These are phyloP conservation scores for Caenorhabditis elegans DNA, from an alignment of 1,140 invertebrate species.

Conservation along the genomic window WBcel235 BX284603.4:10876501-10877000, in stretches of 20 bases:
- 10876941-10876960: background rate
- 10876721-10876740: background rate
- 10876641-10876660: background rate
- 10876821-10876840: conserved; percentile 39
- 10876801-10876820: conserved; percentile 27
- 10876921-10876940: conserved; percentile 24
- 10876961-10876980: conserved; percentile 40
- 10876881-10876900: conserved; percentile 20
- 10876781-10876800: conserved; percentile 15
- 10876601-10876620: too few species aligned
- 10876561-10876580: background rate
- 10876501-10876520: background rate
- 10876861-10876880: conserved; percentile 28
- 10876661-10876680: background rate
- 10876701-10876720: conserved; percentile 8
- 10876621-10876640: too few species aligned
- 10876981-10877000: conserved; percentile 37
- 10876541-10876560: background rate
- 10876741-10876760: conserved; percentile 37
- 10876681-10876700: background rate
- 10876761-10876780: conserved; percentile 39
- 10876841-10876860: conserved; percentile 32
- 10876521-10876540: background rate
- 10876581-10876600: too few species aligned
- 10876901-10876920: conserved; percentile 36